These are phyloP conservation scores for Sebastes iracundus DNA, from an alignment of 2,797 vertebrate species.

Conservation along the genomic window DNA sequence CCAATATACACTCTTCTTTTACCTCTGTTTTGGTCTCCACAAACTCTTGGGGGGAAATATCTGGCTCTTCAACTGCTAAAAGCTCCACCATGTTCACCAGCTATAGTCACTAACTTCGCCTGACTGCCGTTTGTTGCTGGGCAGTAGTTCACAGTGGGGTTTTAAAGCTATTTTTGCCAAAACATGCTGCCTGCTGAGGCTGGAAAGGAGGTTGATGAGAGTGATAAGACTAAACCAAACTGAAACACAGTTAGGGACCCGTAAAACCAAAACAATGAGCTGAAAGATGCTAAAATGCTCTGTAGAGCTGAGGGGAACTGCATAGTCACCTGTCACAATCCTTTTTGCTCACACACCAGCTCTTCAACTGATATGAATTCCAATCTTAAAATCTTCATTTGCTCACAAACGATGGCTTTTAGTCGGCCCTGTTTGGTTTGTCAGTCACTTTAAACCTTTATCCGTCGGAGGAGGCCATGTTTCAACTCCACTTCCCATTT, in stretches of 20 bases:
- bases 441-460: constrained; percentile 23
- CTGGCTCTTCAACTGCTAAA: too few relatives aligned
- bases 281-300: neutral
- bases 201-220: neutral
- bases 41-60: too few relatives aligned
- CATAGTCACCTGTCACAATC: neutral
- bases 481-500: constrained; percentile 51
- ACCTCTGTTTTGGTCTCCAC: too few relatives aligned
- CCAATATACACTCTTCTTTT: neutral
- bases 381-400: constrained; percentile 14
- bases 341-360: neutral
- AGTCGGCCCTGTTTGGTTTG: constrained; percentile 23
- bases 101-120: neutral
- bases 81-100: too few relatives aligned
- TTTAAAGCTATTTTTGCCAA: neutral
- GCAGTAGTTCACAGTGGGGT: neutral
- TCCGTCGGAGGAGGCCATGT: constrained; percentile 13
- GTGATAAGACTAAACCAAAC: neutral
- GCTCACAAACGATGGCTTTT: neutral
- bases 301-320: neutral
- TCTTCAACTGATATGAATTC: neutral
- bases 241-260: neutral
- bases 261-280: neutral
- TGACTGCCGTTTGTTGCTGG: neutral
- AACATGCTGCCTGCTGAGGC: neutral